Evolutionary conservation across 2,797 vertebrate species (phyloP), one percentile per base, ranked within the genome.

Genomic region (Propithecus perrieri): DNA sequence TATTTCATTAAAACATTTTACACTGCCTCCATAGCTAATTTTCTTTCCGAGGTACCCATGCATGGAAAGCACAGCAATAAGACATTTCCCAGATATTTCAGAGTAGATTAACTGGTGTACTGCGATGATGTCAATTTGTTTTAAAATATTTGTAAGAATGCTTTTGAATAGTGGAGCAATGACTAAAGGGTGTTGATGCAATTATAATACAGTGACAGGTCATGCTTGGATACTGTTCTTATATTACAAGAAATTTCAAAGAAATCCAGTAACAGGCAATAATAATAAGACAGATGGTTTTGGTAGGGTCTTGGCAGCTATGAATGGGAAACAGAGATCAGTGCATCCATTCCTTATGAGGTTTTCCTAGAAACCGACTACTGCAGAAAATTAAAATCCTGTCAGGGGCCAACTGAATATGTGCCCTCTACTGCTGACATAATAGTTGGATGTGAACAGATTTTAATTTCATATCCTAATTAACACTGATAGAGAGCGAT

Each of bases 81-180:
- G 96, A 97, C 96, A 98, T 98, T 93, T 96, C 91, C 92, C 96
- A 74, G 98, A 94, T 96, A 97, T 96, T 98, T 97, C 95, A 98
- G 98, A 98, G 95, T 89, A 97, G 96, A 98, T 97, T 98, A 98
- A 98, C 96, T 98, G 97, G 97, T 98, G 95, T 95, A 97, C 96
- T 92, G 97, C 97, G 98, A 98, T 97, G 96, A 97, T 97, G 95
- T 98, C 98, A 98, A 98, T 98, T 98, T 98, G 97, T 98, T 98
- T 98, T 95, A 98, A 98, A 98, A 98, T 98, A 98, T 98, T 94
- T 98, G 96, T 98, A 97, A 96, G 96, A 97, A 98, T 97, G 95
- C 97, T 98, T 98, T 97, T 97, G 96, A 98, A 98, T 96, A 98
- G 97, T 98, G 97, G 97, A 98, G 97, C 98, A 98, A 97, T 98